Evolutionary conservation across 2,888 invertebrate species (phyloP), one percentile per base, ranked within the genome.

Genomic region (Apodemia zela): DNA sequence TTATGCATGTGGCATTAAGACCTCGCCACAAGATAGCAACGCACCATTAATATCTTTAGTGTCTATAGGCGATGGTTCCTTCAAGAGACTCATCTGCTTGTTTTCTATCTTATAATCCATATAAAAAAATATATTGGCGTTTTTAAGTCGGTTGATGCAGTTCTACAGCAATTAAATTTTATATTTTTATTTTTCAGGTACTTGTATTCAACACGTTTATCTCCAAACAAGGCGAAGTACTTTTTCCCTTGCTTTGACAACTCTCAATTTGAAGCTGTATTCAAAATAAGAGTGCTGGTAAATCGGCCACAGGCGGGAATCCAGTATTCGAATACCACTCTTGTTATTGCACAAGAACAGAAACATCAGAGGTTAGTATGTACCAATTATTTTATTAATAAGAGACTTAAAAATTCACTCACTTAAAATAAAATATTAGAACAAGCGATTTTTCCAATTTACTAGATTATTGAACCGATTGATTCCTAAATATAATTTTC

Each of bases 191-290:
- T 57, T 81, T 79, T 33, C 83, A 95, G 95, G 68, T 94, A 93
- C 81, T 74, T 94, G 11, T 90, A 92, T 42, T 87, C 93, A 0
- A 94, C 95, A 0, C 92, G 94, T 7, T 90, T 95, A 15, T 93
- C 94, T 60, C 93, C 94, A 0, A 87, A 93, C 67, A 91, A 87
- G 68, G 95, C 95, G 0, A 92, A 94, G 66, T 85, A 89, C 66
- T 94, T 94, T 66, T 95, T 96, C 75, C 96, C 95, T 0, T 96
- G 95, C 73, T 95, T 96, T 79, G 95, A 95, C 72, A 95, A 96
- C 74, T 94, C 95, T 0, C 92, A 92, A 29, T 93, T 95, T 72
- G 96, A 96, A 82, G 94, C 96, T 0, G 82, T 82, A 0, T 90
- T 84, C 75, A 87, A 85, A 67, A 84, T 91, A 69, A 81, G 75